Evolutionary conservation across 2,888 invertebrate species (phyloP).

Genomic region (Patella pellucida): DNA sequence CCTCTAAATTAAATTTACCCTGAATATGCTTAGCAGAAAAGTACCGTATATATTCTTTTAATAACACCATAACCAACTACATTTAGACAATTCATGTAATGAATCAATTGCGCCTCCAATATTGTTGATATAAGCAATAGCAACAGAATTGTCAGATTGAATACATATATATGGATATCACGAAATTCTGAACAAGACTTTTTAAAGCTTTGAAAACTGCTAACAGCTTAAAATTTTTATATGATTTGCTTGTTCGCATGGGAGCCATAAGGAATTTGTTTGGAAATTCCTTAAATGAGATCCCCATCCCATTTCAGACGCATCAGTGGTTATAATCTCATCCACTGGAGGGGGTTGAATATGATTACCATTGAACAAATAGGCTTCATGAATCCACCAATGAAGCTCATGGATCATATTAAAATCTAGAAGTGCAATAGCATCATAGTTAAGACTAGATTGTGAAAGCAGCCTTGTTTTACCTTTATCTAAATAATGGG

Average conservation of each 20-base stretch:
- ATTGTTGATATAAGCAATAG: constrained; percentile 34
- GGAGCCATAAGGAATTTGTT: not conserved
- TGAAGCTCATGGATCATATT: not conserved
- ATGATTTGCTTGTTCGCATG: not conserved
- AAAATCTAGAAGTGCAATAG: not conserved
- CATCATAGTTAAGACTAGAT: not conserved
- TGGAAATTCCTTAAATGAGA: not conserved
- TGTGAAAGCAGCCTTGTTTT: not conserved
- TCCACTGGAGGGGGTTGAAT: not conserved
- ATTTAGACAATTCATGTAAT: not conserved
- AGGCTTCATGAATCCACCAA: not conserved
- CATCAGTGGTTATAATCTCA: not conserved
- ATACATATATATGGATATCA: constrained; percentile 10
- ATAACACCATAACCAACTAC: constrained; percentile 33
- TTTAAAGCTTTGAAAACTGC: not conserved
- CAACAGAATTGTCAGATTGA: constrained; percentile 27
- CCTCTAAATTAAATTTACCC: constrained; percentile 21
- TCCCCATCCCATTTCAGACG: not conserved
- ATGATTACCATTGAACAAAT: not conserved
- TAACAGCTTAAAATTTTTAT: not conserved
- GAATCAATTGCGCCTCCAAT: constrained; percentile 17
- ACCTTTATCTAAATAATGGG: too few relatives aligned
- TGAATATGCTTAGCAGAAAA: constrained; percentile 27
- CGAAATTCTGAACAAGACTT: not conserved
- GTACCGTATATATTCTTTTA: constrained; percentile 25